These are phyloP conservation scores for Sarcophaga rosellei DNA, from an alignment of 2,888 invertebrate species.

Conservation along the genomic window DNA sequence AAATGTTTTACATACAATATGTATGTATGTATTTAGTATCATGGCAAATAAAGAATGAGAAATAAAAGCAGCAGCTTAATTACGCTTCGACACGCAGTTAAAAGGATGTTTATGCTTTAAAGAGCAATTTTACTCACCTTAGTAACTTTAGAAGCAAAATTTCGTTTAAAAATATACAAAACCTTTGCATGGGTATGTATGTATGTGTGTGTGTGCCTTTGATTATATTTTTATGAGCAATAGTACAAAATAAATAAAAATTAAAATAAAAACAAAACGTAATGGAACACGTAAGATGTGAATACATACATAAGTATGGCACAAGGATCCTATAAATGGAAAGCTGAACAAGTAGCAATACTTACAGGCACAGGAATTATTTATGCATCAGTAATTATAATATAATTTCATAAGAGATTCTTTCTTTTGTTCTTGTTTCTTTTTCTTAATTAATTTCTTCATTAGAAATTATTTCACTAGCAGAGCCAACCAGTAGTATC, in stretches of 20 bases:
- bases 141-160: slow-evolving; percentile 4
- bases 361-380: slow-evolving; percentile 56
- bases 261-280: background rate
- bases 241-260: background rate
- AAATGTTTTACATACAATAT: slow-evolving; percentile 10
- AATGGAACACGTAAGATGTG: no score
- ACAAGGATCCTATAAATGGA: background rate
- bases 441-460: slow-evolving; percentile 62
- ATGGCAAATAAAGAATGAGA: slow-evolving; percentile 32
- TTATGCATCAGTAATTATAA: slow-evolving; percentile 63
- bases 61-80: slow-evolving; percentile 55
- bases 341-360: slow-evolving; percentile 39
- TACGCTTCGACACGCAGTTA: slow-evolving; percentile 66
- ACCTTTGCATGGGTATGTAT: background rate
- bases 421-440: slow-evolving; percentile 2
- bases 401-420: slow-evolving; percentile 46
- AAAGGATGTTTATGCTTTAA: slow-evolving; percentile 63
- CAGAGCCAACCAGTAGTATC: slow-evolving; percentile 38
- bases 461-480: slow-evolving; percentile 56
- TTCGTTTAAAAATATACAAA: slow-evolving; percentile 14
- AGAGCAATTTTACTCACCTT: slow-evolving; percentile 43
- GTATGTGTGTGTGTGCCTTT: background rate
- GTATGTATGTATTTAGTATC: background rate
- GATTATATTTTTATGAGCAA: background rate
- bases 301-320: background rate